Conservation (phyloP, 2,113 vertebrate genomes). For the Urocynchramus pylzowi region DNA sequence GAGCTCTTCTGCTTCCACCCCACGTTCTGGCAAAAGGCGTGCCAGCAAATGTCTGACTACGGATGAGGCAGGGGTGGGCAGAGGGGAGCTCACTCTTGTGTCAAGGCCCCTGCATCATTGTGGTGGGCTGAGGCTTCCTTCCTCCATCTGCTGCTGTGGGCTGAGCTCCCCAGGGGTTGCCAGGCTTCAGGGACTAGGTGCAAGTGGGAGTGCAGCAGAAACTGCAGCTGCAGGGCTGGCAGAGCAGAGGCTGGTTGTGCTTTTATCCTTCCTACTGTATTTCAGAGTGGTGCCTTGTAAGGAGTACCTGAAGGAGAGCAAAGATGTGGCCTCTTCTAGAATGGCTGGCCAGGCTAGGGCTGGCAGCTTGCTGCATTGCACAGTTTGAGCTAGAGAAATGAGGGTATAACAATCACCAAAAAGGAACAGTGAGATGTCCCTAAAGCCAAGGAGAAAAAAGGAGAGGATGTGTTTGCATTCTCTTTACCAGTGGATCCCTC, state of each 20-base stretch:
- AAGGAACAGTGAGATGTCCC: neutral
- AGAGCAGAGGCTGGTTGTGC: accelerated
- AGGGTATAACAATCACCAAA: neutral
- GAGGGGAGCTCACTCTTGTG: neutral
- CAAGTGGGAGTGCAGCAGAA: neutral
- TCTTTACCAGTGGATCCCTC: neutral
- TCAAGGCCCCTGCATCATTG: neutral
- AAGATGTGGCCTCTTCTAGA: neutral
- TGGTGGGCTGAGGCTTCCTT: neutral
- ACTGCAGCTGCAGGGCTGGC: neutral
- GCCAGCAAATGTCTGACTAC: neutral
- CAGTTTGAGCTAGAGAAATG: neutral
- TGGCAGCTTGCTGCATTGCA: neutral
- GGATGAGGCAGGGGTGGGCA: accelerated
- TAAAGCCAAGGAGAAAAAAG: neutral
- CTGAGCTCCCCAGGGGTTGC: neutral
- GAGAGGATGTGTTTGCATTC: neutral
- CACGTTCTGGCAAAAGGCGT: accelerated
- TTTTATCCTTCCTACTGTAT: neutral
- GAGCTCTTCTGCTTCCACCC: neutral
- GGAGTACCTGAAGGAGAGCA: neutral
- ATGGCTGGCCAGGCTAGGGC: neutral
- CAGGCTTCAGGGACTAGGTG: neutral
- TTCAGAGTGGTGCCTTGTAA: neutral
- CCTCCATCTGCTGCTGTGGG: neutral